Base-by-base conservation (phyloP, 1,140 invertebrate species). In the Scaptomyza hsui region DNA sequence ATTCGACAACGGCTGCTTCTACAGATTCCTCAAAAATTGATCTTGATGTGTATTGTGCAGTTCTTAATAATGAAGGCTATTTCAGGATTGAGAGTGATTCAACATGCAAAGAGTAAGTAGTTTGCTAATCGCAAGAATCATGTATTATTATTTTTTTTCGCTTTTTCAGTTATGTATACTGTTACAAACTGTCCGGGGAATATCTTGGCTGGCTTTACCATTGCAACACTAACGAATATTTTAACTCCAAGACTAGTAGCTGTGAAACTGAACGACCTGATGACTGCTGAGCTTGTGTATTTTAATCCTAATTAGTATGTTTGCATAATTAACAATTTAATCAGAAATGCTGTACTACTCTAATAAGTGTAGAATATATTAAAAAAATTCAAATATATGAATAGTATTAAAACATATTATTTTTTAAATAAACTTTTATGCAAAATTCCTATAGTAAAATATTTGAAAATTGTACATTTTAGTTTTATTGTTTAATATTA, bases 151-250 rank as follows among this genome's bases (percentile, higher is more conserved):
- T 4, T n/a, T n/a, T 37, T 35, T 37, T 12, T 4, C 2, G n/a
- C 12, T n/a, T n/a, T 4, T 68, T 3, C 13, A 86, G 81, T 32
- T 86, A 88, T 56, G 67, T 86, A 0, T 75, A 72, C 37, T 86
- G 81, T 19, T 86, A 75, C n/a, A 55, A 65, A 16, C 9, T 86
- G 12, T 62, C 75, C 0, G 51, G 26, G 13, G 72, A 90, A 57
- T 81, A 75, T 4, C 37, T 79, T 4, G 89, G 78, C 5, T 88
- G 51, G 81, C 44, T 65, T 5, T 88, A 67, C 44, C 67, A 76
- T 57, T 90, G 76, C 47, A 73, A 73, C 32, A 68, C 57, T 5
- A 44, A 61, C 16, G 35, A 64, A 55, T 79, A 61, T 60, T 89
- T 57, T 19, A 78, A 69, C 52, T 81, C 79, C 19, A 64, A 55